phyloP scores from a whole-genome alignment of 2,113 vertebrate species.

The Solenodon paradoxus region DNA sequence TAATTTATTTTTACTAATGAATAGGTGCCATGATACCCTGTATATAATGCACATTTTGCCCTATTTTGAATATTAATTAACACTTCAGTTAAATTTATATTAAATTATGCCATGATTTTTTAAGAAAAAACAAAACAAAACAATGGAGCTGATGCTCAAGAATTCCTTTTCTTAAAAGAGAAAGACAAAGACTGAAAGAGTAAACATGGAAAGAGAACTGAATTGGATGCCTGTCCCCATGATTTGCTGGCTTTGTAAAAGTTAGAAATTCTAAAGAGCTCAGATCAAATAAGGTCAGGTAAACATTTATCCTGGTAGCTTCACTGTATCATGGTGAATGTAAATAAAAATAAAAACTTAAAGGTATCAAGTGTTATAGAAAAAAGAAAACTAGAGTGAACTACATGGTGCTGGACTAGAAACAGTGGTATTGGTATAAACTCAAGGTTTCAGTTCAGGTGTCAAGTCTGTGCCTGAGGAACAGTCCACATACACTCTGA shows the following conservation, averaged over 20 bases:
- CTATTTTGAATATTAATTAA: background rate
- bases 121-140: background rate
- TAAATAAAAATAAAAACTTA: background rate
- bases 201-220: background rate
- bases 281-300: background rate
- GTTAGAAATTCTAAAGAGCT: background rate
- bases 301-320: background rate
- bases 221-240: background rate
- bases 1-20: background rate
- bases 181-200: background rate
- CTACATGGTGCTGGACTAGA: background rate
- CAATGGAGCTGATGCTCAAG: background rate
- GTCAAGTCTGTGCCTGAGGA: too few relatives aligned
- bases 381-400: background rate
- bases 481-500: too few relatives aligned
- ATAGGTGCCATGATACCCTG: background rate
- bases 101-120: background rate
- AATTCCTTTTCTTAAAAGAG: background rate
- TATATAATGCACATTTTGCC: background rate
- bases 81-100: background rate
- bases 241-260: background rate
- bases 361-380: background rate
- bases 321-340: background rate
- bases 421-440: background rate
- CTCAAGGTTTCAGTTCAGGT: background rate